Conservation (phyloP, 1,140 invertebrate species). For the Drosophila repletoides region DNA sequence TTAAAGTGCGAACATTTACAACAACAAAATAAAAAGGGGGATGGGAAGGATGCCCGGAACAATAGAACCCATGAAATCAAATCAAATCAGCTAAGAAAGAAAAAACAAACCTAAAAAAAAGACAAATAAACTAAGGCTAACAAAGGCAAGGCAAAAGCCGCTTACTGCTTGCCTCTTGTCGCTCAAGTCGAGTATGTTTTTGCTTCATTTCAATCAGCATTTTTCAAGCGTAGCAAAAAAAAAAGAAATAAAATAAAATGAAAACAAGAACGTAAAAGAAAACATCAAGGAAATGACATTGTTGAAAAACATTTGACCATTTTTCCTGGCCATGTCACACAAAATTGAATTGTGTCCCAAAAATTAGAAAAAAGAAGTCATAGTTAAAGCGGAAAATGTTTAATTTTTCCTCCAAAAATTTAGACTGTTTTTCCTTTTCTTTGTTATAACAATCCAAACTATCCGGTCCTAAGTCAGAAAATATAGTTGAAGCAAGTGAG, state of each 20-base stretch:
- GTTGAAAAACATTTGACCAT: conserved; percentile 76
- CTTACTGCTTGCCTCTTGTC: background rate
- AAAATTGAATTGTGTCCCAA: conserved; percentile 68
- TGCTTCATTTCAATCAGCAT: conserved; percentile 69
- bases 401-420: background rate
- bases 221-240: conserved; percentile 46
- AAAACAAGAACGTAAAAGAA: conserved; percentile 63
- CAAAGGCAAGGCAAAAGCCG: conserved; percentile 40
- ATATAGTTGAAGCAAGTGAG: too few relatives aligned
- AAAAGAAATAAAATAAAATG: conserved; percentile 47
- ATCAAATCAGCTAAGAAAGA: conserved; percentile 58
- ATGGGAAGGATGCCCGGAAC: conserved; percentile 13
- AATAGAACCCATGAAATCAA: conserved; percentile 56
- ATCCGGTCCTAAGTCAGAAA: too few relatives aligned
- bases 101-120: conserved; percentile 38
- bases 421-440: too few relatives aligned
- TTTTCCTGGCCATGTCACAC: conserved; percentile 54
- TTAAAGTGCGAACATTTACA: conserved; percentile 72
- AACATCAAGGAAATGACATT: conserved; percentile 69
- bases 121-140: conserved; percentile 53
- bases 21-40: conserved; percentile 18
- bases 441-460: too few relatives aligned
- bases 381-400: conserved; percentile 9
- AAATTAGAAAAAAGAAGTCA: conserved; percentile 15
- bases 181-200: conserved; percentile 12